These are phyloP conservation scores for Andrena fulva DNA, from an alignment of 2,888 invertebrate species.

Conservation along the genomic window DNA sequence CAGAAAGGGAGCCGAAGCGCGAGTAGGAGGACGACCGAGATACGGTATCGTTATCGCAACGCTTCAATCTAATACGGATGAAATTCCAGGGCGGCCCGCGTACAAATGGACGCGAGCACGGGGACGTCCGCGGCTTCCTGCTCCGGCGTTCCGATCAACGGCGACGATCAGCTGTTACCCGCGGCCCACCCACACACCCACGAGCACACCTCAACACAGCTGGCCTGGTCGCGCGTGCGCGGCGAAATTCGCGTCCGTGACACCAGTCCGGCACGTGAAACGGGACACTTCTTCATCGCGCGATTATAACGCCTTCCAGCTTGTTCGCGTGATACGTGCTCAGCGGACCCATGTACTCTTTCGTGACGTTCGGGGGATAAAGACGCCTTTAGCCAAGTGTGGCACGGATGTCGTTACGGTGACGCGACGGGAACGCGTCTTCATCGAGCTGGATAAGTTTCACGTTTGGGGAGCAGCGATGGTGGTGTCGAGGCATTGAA, in stretches of 20 bases:
- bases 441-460: not conserved
- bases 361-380: not conserved
- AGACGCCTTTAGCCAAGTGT: conserved; percentile 7
- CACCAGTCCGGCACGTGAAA: conserved; percentile 45
- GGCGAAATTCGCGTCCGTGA: conserved; percentile 32
- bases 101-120: conserved; percentile 76
- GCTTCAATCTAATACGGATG: conserved; percentile 77
- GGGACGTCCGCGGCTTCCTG: conserved; percentile 73
- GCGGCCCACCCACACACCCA: conserved; percentile 64
- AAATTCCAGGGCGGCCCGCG: conserved; percentile 73
- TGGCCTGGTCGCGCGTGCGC: conserved; percentile 11
- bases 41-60: conserved; percentile 71
- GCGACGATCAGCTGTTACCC: conserved; percentile 72
- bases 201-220: conserved; percentile 31
- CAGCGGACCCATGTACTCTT: not conserved
- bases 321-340: not conserved
- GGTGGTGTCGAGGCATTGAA: conserved; percentile 6
- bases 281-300: conserved; percentile 33
- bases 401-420: conserved; percentile 2
- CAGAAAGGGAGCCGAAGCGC: conserved; percentile 1
- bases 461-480: not conserved
- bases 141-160: conserved; percentile 71
- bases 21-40: conserved; percentile 38
- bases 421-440: not conserved
- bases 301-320: conserved; percentile 36